phyloP scores from a whole-genome alignment of 2,797 vertebrate species.

The Glossophaga mutica region DNA sequence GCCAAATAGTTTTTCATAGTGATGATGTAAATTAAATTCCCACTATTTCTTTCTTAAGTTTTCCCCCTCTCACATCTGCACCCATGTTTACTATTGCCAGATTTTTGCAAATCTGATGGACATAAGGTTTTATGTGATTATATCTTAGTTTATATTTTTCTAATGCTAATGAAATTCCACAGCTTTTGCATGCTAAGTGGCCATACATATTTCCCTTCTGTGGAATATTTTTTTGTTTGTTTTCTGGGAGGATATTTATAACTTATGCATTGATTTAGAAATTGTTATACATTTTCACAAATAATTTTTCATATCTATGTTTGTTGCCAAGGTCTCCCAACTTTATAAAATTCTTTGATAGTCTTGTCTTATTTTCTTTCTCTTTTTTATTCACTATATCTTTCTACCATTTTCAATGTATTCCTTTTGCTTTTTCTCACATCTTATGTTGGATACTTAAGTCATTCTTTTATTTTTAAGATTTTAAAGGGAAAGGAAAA shows the following conservation, averaged over 20 bases:
- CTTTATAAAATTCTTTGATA: neutral
- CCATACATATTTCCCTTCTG: neutral
- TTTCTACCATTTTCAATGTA: neutral
- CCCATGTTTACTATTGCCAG: neutral
- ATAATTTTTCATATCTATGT: neutral
- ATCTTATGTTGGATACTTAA: neutral
- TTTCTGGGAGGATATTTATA: neutral
- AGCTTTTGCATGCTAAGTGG: neutral
- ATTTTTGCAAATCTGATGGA: neutral
- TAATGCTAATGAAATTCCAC: neutral
- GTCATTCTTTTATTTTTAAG: neutral
- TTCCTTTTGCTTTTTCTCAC: neutral
- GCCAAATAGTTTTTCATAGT: neutral
- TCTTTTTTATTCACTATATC: neutral
- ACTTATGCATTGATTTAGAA: neutral
- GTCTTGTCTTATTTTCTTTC: neutral
- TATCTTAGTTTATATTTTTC: neutral
- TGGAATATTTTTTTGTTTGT: neutral
- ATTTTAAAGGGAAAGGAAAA: neutral
- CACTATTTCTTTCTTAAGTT: neutral
- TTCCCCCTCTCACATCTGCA: neutral
- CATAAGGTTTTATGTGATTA: neutral
- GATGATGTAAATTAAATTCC: neutral
- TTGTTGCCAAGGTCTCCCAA: neutral
- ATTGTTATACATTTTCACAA: neutral